Evolutionary conservation across 2,797 vertebrate species (phyloP), one percentile per base, ranked within the genome.

Genomic region (Phrynocephalus guinanensis): DNA sequence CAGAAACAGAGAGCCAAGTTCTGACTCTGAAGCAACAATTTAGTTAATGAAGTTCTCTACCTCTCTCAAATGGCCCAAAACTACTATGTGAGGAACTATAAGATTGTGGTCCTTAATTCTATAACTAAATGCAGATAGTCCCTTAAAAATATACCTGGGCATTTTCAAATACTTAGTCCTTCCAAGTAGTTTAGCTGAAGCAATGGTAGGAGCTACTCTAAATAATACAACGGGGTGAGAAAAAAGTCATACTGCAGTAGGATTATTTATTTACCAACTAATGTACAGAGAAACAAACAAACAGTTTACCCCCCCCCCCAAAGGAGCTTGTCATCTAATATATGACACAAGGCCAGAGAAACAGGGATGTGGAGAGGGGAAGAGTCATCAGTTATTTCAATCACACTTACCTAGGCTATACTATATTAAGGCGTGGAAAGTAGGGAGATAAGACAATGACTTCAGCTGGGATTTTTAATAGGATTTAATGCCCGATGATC

Each of bases 51-150:
- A 79, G 9, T 15, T 78, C 26, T 24, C 66, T 30, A 10, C 86
- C 87, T 90, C 79, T 72, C 52, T 77, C 20, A 75, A 67, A 76
- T 2, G 90, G 4, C 1, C 10, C 86, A 44, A 15, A 13, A 22
- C 11, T 87, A 33, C 24, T 50, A 56, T 9, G 44, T 68, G 60
- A 79, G 22, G 82, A 88, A 86, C 87, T 1, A 70, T 85, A 85
- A 88, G 72, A 70, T 86, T 90, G 16, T 85, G 79, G 4, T 11
- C 7, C 33, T 77, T 67, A 48, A 77, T 86, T 52, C 66, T 77
- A 86, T 78, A 48, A 48, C 18, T 67, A 63, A 78, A 68, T 38
- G 28, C 60, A 85, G 18, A 85, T 6, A 68, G 78, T 78, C 63
- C 52, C n/a, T 77, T 78, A 76, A 3, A 78, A 78, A 24, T 75